Percentiles rank a stretch among this genome's conserved stretches.
phyloP scores from a whole-genome alignment of 2,797 vertebrate species.

The Coregonus sp. region DNA sequence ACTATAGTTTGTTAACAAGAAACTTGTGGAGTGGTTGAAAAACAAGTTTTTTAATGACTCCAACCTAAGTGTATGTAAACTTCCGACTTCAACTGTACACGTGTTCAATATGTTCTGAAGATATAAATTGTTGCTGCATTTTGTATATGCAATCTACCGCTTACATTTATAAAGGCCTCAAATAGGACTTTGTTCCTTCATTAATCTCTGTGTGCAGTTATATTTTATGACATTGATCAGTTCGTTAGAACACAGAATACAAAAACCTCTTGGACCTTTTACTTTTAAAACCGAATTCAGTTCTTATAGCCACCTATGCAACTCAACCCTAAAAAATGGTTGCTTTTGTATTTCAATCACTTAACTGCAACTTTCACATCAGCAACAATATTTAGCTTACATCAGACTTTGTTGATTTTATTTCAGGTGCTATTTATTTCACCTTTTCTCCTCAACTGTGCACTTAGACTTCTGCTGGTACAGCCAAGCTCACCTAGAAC shows the following conservation, averaged over 20 bases:
- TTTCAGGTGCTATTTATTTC: constrained; percentile 81
- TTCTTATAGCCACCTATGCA: constrained; percentile 85
- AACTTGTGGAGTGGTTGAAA: no score
- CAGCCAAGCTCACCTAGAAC: constrained; percentile 38
- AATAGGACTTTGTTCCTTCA: constrained; percentile 5
- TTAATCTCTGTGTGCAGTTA: not conserved
- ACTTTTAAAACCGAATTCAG: constrained; percentile 64
- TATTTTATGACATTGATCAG: not conserved
- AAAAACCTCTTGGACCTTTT: constrained; percentile 17
- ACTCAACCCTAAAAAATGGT: constrained; percentile 69
- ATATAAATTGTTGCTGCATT: not conserved
- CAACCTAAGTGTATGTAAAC: no score
- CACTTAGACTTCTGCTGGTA: constrained; percentile 53
- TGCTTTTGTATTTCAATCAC: constrained; percentile 63
- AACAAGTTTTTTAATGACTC: no score
- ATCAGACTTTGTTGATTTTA: constrained; percentile 75
- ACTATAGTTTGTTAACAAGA: no score
- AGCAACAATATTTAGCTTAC: constrained; percentile 84
- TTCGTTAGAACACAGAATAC: not conserved
- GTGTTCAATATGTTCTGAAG: not conserved
- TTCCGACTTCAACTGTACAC: no score
- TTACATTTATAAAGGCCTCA: not conserved
- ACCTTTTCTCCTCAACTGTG: constrained; percentile 62
- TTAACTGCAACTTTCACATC: constrained; percentile 79
- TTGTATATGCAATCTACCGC: not conserved